phyloP scores from a whole-genome alignment of 2,888 invertebrate species.

The Dermolepida albohirtum region DNA sequence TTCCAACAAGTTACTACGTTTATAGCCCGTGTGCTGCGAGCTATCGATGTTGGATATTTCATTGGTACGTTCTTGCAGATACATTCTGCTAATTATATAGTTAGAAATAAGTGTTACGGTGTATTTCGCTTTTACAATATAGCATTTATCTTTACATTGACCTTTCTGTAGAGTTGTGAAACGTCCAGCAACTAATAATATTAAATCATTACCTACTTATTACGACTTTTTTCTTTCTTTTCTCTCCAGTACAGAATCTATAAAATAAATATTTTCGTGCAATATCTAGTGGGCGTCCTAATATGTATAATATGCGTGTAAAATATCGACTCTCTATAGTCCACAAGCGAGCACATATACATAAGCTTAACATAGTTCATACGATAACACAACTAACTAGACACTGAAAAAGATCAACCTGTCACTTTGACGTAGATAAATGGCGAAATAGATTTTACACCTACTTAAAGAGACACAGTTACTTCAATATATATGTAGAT shows the following conservation, averaged over 20 bases:
- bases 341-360: neutral
- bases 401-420: conserved; percentile 24
- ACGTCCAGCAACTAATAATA: conserved; percentile 14
- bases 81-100: too few relatives aligned
- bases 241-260: conserved; percentile 7
- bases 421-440: conserved; percentile 30
- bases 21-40: too few relatives aligned
- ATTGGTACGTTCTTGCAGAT: too few relatives aligned
- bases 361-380: conserved; percentile 11
- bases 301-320: conserved; percentile 20
- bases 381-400: conserved; percentile 11
- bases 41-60: too few relatives aligned
- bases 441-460: conserved; percentile 34
- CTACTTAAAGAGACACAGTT: conserved; percentile 22
- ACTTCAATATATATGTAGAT: neutral
- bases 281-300: conserved; percentile 17
- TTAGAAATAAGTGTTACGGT: too few relatives aligned
- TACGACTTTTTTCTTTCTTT: conserved; percentile 1
- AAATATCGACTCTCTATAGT: conserved; percentile 18
- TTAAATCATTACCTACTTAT: conserved; percentile 32
- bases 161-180: conserved; percentile 14
- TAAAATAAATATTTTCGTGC: conserved; percentile 19
- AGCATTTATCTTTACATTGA: conserved; percentile 7
- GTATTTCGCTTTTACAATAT: neutral
- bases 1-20: too few relatives aligned